Base-by-base conservation (phyloP, 2,113 vertebrate species). In the Gymnorhina tibicen region DNA sequence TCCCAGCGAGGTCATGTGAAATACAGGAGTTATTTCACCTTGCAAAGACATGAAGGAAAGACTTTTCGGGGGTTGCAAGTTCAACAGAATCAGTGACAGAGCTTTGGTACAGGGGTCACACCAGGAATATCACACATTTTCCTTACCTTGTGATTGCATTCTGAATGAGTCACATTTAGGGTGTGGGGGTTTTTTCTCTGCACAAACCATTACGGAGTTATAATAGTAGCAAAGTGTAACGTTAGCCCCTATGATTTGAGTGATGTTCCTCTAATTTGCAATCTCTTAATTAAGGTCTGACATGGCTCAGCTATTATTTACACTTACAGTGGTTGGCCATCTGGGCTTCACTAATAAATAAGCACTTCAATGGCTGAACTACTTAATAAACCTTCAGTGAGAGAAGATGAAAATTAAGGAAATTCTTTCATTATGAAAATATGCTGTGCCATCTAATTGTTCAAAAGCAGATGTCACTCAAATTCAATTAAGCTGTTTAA, bases 391-490 rank as follows among this genome's bases (percentile, higher is more conserved):
- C 85, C 92, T 94, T 63, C 95, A 78, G 37, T 81, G 63, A 89
- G 85, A 91, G 75, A 81, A 91, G 52, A 82, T 47, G 28, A 62
- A 93, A 92, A 96, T 96, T 82, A 92, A 93, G 80, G 72, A 41
- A 93, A 64, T 93, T 90, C 63, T 86, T 91, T 93, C 92, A 88
- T 94, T 93, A 94, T 37, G 85, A 96, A 96, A 92, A 95, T 86
- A 89, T 52, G 67, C 58, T 83, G 82, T 75, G 55, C 77, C 52
- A 68, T 69, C 78, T 95, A 93, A 91, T 75, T 95, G 85, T 85
- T 91, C 68, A 87, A 94, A 95, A 96, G 62, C 95, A 96, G 92
- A 92, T 95, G 93, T 75, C 91, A 91, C n/a, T 95, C 87, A 95
- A 87, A 96, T 92, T 95, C 94, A 95, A 41, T 96, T 94, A 95